Percentiles rank a stretch among this genome's conserved stretches.
Evolutionary conservation across 37 sponge, comb jelly and placozoan genomes (phyloP).

Genomic region (Eunapius fragilis): DNA sequence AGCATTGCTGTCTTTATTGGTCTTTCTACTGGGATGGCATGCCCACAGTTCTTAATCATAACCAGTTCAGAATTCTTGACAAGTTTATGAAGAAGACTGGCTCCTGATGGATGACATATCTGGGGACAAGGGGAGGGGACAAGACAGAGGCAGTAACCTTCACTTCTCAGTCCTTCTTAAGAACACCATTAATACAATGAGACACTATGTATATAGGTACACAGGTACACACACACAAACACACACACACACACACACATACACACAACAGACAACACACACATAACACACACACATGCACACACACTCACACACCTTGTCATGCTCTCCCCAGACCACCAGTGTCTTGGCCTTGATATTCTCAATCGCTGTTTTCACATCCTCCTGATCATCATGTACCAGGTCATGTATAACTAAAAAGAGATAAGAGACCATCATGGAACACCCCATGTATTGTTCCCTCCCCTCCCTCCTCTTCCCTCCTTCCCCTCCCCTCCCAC

Average conservation of each 20-base stretch:
- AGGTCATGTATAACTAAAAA: constrained; percentile 39
- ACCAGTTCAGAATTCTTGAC: constrained; percentile 36
- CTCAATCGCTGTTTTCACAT: background rate
- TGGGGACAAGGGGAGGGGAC: background rate
- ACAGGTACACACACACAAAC: background rate
- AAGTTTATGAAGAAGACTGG: constrained; percentile 33
- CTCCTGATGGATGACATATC: constrained; percentile 77
- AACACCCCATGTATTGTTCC: background rate
- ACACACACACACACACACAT: no score
- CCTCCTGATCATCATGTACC: constrained; percentile 20
- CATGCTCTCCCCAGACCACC: constrained; percentile 68
- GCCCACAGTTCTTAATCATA: constrained; percentile 73
- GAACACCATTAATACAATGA: no score
- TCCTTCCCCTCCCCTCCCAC: background rate
- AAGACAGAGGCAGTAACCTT: no score
- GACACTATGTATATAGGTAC: no score
- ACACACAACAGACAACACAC: no score
- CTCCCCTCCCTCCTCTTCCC: background rate
- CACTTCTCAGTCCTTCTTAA: no score
- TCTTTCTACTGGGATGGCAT: constrained; percentile 68
- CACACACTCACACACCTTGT: no score
- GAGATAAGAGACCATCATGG: no score
- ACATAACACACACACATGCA: no score
- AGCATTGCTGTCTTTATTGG: constrained; percentile 64
- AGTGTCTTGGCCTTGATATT: constrained; percentile 35